A percentile compares a stretch with the other conserved stretches of the same genome.
These are phyloP conservation scores for Drosophila nigricruria DNA, from an alignment of 2,888 invertebrate species.

Conservation along the genomic window DNA sequence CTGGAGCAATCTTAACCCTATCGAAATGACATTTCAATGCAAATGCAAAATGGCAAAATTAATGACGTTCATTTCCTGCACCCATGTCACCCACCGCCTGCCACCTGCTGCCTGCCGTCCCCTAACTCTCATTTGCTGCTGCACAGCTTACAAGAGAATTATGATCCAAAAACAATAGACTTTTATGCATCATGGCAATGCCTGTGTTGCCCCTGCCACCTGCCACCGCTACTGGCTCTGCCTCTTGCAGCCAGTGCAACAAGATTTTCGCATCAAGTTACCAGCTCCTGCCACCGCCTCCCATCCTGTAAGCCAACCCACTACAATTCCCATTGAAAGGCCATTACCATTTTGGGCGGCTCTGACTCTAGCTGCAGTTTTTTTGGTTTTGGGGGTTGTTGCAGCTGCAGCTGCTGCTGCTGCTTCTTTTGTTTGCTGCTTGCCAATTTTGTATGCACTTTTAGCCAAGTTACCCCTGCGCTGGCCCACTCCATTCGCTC, in stretches of 20 bases:
- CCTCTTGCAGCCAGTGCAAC: constrained; percentile 67
- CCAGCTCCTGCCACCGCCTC: constrained; percentile 4
- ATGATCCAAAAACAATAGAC: constrained; percentile 81
- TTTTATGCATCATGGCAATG: constrained; percentile 61
- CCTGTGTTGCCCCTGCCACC: constrained; percentile 1
- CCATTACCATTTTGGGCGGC: constrained; percentile 70
- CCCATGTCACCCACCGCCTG: constrained; percentile 1
- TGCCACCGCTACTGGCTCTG: background rate
- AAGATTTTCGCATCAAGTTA: constrained; percentile 79
- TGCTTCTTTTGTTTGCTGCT: constrained; percentile 69
- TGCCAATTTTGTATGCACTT: constrained; percentile 79
- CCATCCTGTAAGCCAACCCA: background rate
- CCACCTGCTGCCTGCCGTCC: background rate
- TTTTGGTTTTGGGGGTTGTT: constrained; percentile 39
- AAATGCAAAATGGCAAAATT: constrained; percentile 80
- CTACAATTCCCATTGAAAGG: constrained; percentile 61
- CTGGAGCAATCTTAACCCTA: constrained; percentile 68
- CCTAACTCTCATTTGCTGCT: constrained; percentile 33
- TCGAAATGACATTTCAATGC: constrained; percentile 81
- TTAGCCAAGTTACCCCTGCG: constrained; percentile 44
- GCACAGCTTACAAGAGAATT: constrained; percentile 78
- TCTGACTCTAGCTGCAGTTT: constrained; percentile 67
- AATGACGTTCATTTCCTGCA: constrained; percentile 81
- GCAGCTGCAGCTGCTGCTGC: constrained; percentile 54
- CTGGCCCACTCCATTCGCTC: background rate